These are phyloP conservation scores for Nebria salina DNA, from an alignment of 2,888 invertebrate species.

Conservation along the genomic window DNA sequence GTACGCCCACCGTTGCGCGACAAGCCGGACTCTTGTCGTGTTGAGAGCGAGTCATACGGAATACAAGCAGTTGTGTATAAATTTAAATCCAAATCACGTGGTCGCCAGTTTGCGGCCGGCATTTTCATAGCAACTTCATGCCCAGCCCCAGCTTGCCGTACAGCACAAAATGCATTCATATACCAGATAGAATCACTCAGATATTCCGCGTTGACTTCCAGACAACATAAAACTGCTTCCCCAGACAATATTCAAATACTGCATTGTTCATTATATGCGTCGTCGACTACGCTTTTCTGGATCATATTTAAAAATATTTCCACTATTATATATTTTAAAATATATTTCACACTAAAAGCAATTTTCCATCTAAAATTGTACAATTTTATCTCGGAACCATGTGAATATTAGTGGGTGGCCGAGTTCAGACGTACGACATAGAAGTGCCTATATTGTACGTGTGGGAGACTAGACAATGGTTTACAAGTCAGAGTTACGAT, in stretches of 20 bases:
- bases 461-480: background rate
- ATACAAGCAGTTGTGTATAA: slow-evolving; percentile 23
- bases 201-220: background rate
- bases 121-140: background rate
- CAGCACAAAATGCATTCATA: background rate
- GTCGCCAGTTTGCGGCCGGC: slow-evolving; percentile 2
- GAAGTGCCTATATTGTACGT: background rate
- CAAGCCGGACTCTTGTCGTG: background rate
- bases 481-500: background rate
- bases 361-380: background rate
- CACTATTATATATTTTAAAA: too few species aligned
- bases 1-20: background rate
- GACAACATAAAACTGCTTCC: background rate
- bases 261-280: background rate
- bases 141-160: background rate
- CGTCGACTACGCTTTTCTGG: too few species aligned
- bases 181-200: background rate
- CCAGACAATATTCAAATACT: background rate
- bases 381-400: background rate
- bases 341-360: too few species aligned
- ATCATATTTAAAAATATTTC: too few species aligned
- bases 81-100: slow-evolving; percentile 42
- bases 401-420: background rate
- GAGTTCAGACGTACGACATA: background rate
- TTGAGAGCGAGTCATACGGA: background rate